phyloP scores from a whole-genome alignment of 2,888 invertebrate species.

The Erebia palarica region DNA sequence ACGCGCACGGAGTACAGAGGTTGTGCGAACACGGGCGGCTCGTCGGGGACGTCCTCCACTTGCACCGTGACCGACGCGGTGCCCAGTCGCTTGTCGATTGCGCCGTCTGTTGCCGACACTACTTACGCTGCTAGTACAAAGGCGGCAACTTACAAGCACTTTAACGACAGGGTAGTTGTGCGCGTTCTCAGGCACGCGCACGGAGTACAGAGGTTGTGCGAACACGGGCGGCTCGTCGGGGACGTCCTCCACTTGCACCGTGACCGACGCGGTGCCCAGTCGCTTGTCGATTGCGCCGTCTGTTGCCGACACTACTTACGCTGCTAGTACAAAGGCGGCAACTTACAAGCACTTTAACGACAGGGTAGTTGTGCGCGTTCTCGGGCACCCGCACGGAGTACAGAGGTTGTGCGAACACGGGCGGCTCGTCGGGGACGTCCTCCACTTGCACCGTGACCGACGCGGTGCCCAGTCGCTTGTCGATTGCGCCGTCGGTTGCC shows the following conservation, averaged over 20 bases:
- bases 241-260: slow-evolving; percentile 90
- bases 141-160: slow-evolving; percentile 90
- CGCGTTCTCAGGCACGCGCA: too few species aligned
- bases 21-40: too few species aligned
- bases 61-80: too few species aligned
- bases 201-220: too few species aligned
- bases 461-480: slow-evolving; percentile 92
- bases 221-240: too few species aligned
- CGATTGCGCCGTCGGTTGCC: slow-evolving; percentile 93
- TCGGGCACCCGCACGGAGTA: slow-evolving; percentile 93
- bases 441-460: slow-evolving; percentile 91
- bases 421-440: slow-evolving; percentile 92
- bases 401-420: slow-evolving; percentile 87
- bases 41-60: too few species aligned
- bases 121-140: too few species aligned
- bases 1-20: too few species aligned
- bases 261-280: slow-evolving; percentile 93
- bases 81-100: too few species aligned
- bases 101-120: too few species aligned
- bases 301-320: slow-evolving; percentile 93
- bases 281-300: slow-evolving; percentile 94
- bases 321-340: slow-evolving; percentile 42
- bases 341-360: slow-evolving; percentile 89
- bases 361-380: slow-evolving; percentile 89
- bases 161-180: slow-evolving; percentile 89